A percentile compares a stretch with the other conserved stretches of the same genome.
Conservation (phyloP, 2,113 vertebrate species). For the Pseudopipra pipra region DNA sequence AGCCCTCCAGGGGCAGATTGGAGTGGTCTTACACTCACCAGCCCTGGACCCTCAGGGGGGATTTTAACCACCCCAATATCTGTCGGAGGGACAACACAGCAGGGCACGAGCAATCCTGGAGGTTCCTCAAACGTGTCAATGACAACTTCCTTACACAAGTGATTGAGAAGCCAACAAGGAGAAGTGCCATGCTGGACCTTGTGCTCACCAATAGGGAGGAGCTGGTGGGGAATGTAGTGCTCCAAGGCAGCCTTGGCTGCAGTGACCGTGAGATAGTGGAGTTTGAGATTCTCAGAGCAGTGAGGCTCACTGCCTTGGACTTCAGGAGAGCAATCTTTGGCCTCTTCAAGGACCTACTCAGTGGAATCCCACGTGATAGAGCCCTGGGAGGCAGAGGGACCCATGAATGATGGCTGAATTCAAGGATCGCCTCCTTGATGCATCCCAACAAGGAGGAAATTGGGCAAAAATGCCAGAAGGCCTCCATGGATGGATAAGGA, state of each 20-base stretch:
- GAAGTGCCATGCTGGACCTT: background rate
- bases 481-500: background rate
- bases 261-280: fast-evolving
- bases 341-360: background rate
- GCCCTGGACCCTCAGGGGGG: background rate
- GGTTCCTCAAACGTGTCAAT: background rate
- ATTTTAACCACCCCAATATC: background rate
- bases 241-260: background rate
- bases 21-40: background rate
- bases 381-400: background rate
- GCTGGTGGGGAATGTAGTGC: background rate
- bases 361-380: background rate
- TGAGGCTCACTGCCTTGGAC: background rate
- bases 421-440: background rate
- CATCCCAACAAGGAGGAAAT: background rate
- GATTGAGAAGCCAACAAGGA: background rate
- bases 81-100: background rate
- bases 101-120: background rate
- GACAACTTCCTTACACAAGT: background rate
- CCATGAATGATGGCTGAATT: background rate
- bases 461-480: background rate
- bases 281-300: background rate
- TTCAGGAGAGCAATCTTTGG: background rate
- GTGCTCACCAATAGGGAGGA: background rate
- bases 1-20: background rate